These are phyloP conservation scores for Poicephalus meyeri DNA, from an alignment of 2,113 vertebrate species.

Conservation along the genomic window DNA sequence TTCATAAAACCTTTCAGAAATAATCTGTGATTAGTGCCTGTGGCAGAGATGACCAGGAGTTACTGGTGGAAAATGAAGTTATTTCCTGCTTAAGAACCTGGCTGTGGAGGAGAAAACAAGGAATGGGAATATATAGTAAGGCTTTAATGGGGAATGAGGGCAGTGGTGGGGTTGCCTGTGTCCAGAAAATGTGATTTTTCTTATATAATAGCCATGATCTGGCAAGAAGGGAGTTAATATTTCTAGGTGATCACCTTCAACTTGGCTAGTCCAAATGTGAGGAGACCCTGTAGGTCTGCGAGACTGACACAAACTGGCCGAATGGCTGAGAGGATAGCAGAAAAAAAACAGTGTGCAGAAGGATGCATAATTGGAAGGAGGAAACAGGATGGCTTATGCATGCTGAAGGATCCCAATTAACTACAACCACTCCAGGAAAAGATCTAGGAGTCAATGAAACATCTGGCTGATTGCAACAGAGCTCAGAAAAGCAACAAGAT, in stretches of 20 bases:
- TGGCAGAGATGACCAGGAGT: background rate
- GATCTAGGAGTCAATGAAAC: conserved; percentile 58
- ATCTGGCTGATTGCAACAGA: conserved; percentile 60
- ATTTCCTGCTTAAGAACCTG: background rate
- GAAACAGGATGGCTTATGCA: conserved; percentile 28
- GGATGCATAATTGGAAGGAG: background rate
- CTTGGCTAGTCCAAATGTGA: background rate
- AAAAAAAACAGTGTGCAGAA: background rate
- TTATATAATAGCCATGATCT: fast-evolving
- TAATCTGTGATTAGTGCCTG: background rate
- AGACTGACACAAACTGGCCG: background rate
- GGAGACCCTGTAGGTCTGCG: fast-evolving
- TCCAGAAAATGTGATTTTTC: background rate
- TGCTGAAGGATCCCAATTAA: conserved; percentile 34
- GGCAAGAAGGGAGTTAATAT: background rate
- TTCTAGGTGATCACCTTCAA: background rate
- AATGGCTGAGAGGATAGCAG: background rate
- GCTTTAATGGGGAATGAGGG: background rate
- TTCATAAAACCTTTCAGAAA: background rate
- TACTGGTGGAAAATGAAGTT: background rate
- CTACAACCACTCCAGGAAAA: conserved; percentile 37
- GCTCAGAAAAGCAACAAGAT: conserved; percentile 47
- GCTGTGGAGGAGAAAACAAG: background rate
- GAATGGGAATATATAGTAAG: background rate
- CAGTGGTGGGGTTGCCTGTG: background rate